phyloP scores from a whole-genome alignment of 2,797 vertebrate species.

The Macropus fuliginosus region DNA sequence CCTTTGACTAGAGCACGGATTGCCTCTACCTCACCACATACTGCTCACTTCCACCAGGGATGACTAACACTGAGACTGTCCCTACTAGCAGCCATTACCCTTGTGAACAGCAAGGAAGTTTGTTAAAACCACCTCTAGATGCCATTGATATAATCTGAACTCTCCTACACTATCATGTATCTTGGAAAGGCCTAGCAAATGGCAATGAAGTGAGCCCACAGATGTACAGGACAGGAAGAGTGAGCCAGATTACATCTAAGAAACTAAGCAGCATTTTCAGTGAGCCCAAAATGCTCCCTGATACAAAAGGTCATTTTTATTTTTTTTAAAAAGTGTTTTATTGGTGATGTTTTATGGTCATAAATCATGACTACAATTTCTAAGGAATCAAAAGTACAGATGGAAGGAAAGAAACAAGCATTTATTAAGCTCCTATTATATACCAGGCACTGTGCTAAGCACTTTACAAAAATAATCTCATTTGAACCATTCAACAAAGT shows the following conservation, averaged over 20 bases:
- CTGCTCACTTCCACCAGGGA: not conserved
- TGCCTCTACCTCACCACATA: not conserved
- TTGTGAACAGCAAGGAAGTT: not conserved
- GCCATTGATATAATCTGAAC: too few species aligned
- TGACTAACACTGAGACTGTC: not conserved
- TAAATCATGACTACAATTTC: not conserved
- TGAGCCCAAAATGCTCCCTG: not conserved
- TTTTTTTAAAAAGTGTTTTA: not conserved
- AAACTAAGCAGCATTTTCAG: not conserved
- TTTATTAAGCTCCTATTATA: not conserved
- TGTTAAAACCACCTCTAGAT: too few species aligned
- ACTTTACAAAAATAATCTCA: not conserved
- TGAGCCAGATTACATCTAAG: not conserved
- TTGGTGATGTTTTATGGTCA: not conserved
- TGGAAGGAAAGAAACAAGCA: not conserved
- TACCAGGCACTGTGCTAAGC: not conserved
- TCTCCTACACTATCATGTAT: not conserved
- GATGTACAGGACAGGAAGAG: too few species aligned
- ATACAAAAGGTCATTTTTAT: not conserved
- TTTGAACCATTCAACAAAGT: not conserved
- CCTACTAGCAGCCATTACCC: not conserved
- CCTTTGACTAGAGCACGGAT: not conserved
- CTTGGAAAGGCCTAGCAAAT: not conserved
- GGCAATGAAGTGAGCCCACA: too few species aligned
- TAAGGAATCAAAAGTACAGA: not conserved